A percentile compares a stretch with the other conserved stretches of the same genome.
These are phyloP conservation scores for Castor canadensis DNA, from an alignment of 2,113 vertebrate species.

Conservation along the genomic window DNA sequence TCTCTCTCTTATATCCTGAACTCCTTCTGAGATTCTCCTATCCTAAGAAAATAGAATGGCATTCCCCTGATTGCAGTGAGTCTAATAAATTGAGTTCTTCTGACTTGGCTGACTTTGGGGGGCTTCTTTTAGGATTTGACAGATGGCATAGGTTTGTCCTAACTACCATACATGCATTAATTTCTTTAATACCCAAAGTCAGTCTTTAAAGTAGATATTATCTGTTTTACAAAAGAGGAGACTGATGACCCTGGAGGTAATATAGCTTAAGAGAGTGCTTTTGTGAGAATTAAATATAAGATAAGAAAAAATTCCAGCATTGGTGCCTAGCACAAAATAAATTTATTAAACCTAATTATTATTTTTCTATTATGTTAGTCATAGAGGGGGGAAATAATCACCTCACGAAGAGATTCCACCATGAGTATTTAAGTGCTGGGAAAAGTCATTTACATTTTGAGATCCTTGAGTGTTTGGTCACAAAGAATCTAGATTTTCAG, in stretches of 20 bases:
- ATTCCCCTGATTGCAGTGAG: neutral
- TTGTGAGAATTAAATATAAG: neutral
- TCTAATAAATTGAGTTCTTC: neutral
- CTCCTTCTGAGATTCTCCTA: neutral
- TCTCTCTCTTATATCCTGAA: too few species aligned
- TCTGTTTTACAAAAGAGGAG: neutral
- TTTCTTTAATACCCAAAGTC: neutral
- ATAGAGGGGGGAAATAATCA: neutral
- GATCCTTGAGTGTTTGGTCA: neutral
- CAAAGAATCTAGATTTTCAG: neutral
- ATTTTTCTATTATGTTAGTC: neutral
- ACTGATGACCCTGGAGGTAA: neutral
- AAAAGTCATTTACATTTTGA: neutral
- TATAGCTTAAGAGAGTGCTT: neutral
- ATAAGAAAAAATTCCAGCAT: neutral
- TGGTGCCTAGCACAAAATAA: neutral
- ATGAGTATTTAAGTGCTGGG: neutral
- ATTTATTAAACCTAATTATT: neutral
- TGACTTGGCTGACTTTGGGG: neutral
- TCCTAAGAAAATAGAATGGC: neutral
- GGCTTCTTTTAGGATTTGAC: neutral
- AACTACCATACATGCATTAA: neutral
- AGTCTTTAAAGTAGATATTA: neutral
- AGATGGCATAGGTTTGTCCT: neutral
- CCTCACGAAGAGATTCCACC: neutral